Evolutionary conservation across 1,140 invertebrate genomes (phyloP), one percentile per base, ranked within the genome.

Genomic region (Phenacoccus solenopsis): DNA sequence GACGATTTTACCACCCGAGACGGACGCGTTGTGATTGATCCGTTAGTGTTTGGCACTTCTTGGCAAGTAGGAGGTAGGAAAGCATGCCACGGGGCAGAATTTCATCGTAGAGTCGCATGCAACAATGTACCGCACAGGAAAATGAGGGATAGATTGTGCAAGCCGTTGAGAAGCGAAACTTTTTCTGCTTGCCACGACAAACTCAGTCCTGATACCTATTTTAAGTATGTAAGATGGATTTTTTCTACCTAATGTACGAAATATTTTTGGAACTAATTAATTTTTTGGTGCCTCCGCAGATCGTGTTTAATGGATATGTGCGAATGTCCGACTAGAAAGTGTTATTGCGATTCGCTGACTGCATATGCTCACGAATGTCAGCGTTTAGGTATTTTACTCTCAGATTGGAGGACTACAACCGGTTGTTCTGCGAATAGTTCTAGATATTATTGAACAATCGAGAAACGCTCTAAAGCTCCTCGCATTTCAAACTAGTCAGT

Each of bases 281-380:
- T 35, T 64, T 70, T 28, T 49, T 32, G 57, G 21, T 28, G 30
- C 10, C 57, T 73, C 77, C 76, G 1, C 76, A 86, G 84, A 72
- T 89, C 93, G 0, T 97, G 94, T 79, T 83, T 89, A 70, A 82
- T 90, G 76, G 94, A 96, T 78, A 93, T 94, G 81, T 94, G 93
- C 78, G 90, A 94, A 76, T 96, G 94, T 80, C 86, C 88, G n/a
- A 59, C 68, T 13, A 81, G 83, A 35, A 81, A 85, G 70, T 96
- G 93, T 76, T 90, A 93, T 77, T 96, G 94, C 78, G 91, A 94
- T 74, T 89, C 90, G 64, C 87, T 95, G 72, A 87, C 87, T 69
- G 93, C 93, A 0, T 96, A 96, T 77, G 88, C 89, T 2, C 86
- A 90, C 72, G 90, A 94, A 76, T 96, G 94, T 78, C 82, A 85